Conservation (phyloP, 2,797 vertebrate species). For the Melanotaenia maccullochi region DNA sequence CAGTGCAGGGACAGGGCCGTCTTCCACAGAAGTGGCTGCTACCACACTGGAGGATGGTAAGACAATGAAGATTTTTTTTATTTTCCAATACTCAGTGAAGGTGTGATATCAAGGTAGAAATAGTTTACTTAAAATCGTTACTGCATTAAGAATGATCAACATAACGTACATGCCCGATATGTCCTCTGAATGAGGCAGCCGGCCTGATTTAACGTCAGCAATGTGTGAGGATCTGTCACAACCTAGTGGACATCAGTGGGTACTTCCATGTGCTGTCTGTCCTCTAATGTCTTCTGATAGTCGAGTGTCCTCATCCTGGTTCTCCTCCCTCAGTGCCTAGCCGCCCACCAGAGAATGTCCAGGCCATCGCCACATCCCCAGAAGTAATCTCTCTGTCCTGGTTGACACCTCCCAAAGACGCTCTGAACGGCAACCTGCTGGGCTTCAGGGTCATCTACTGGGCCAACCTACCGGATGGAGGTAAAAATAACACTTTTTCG, state of each 20-base stretch:
- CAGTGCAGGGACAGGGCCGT: slow-evolving; percentile 94
- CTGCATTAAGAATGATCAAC: background rate
- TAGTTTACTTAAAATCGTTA: background rate
- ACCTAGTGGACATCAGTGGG: slow-evolving; percentile 58
- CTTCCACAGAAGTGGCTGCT: slow-evolving; percentile 95
- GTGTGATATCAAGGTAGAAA: background rate
- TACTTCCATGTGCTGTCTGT: slow-evolving; percentile 16
- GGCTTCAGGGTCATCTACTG: slow-evolving; percentile 98
- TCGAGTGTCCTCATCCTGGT: slow-evolving; percentile 10
- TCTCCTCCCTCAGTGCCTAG: slow-evolving; percentile 88
- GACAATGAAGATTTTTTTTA: background rate
- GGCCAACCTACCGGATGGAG: slow-evolving; percentile 97
- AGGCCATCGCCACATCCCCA: slow-evolving; percentile 91
- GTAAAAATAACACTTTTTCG: slow-evolving; percentile 67
- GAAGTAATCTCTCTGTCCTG: slow-evolving; percentile 96
- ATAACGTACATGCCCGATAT: background rate
- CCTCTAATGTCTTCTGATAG: background rate
- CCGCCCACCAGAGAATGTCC: slow-evolving; percentile 94
- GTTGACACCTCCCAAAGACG: slow-evolving; percentile 92
- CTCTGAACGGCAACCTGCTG: slow-evolving; percentile 95
- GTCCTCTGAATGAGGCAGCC: background rate
- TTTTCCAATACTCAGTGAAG: background rate
- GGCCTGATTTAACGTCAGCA: background rate
- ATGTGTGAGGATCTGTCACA: slow-evolving; percentile 54
- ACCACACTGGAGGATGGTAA: slow-evolving; percentile 96